Percentiles rank a stretch among this genome's conserved stretches.
These are phyloP conservation scores for Nephotettix cincticeps DNA, from an alignment of 1,140 invertebrate species.

Conservation along the genomic window DNA sequence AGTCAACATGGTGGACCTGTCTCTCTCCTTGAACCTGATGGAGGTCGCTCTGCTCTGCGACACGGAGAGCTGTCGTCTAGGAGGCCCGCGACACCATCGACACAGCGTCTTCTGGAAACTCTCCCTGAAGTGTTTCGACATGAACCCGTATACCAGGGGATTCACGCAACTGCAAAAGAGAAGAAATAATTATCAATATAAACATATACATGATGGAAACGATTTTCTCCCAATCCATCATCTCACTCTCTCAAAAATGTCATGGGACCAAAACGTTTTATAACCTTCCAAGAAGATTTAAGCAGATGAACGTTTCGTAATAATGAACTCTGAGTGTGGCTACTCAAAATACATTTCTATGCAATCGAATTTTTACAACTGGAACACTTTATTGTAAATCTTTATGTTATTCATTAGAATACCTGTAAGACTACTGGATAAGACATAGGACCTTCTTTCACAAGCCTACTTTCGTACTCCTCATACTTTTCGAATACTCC, in stretches of 20 bases:
- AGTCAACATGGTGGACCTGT: not conserved
- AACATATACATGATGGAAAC: not conserved
- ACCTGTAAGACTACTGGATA: too few species aligned
- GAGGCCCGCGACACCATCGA: slow-evolving; percentile 40
- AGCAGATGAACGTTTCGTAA: not conserved
- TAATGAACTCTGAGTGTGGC: too few species aligned
- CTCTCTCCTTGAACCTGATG: slow-evolving; percentile 35
- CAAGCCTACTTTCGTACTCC: too few species aligned
- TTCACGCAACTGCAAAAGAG: slow-evolving; percentile 42
- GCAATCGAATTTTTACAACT: too few species aligned
- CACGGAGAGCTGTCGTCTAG: slow-evolving; percentile 38
- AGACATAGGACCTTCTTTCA: too few species aligned
- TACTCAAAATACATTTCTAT: too few species aligned
- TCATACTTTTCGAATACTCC: too few species aligned
- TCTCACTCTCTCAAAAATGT: not conserved
- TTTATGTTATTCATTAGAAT: too few species aligned
- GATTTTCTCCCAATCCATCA: not conserved
- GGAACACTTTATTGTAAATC: too few species aligned
- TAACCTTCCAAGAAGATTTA: not conserved
- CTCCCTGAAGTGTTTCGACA: slow-evolving; percentile 75
- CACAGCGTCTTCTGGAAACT: slow-evolving; percentile 55
- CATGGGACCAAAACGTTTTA: not conserved
- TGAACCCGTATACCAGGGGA: slow-evolving; percentile 77
- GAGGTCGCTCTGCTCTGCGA: slow-evolving; percentile 47
- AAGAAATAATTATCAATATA: not conserved